phyloP scores from a whole-genome alignment of 2,797 vertebrate species.

The Aeoliscus strigatus region DNA sequence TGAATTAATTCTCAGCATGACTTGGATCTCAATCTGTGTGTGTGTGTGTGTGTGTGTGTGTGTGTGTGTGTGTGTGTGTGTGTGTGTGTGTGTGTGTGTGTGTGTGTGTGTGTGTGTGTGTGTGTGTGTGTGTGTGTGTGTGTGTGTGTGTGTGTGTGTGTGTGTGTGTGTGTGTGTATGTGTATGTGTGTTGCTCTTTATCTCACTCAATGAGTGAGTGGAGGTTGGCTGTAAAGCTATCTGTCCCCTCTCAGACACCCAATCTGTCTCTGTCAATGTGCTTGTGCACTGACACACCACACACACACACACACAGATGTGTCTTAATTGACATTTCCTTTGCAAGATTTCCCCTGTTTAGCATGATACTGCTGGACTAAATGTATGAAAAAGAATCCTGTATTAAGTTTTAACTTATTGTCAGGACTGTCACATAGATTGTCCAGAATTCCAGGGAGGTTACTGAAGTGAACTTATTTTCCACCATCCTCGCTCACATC shows the following conservation, averaged over 20 bases:
- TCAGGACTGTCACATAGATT: no score
- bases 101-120: conserved; percentile 7
- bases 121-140: conserved; percentile 14
- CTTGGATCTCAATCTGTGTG: conserved; percentile 37
- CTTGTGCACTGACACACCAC: conserved; percentile 15
- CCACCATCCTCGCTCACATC: conserved; percentile 27
- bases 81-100: conserved; percentile 12
- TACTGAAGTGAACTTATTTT: conserved; percentile 62
- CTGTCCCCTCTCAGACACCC: conserved; percentile 67
- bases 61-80: conserved; percentile 22
- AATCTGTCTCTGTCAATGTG: conserved; percentile 61
- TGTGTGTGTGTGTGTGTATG: conserved; percentile 10
- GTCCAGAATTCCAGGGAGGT: background rate
- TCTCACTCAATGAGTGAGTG: conserved; percentile 64
- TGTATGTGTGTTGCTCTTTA: conserved; percentile 46
- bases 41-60: conserved; percentile 25
- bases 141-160: conserved; percentile 22
- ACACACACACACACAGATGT: conserved; percentile 25
- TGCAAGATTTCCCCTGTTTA: conserved; percentile 2
- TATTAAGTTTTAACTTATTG: no score
- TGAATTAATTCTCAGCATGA: conserved; percentile 53
- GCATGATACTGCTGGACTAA: background rate
- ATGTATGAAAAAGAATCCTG: no score
- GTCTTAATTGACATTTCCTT: conserved; percentile 13
- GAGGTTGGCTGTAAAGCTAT: conserved; percentile 62